These are phyloP conservation scores for Phaetusa simplex DNA, from an alignment of 2,113 vertebrate species.

Conservation along the genomic window DNA sequence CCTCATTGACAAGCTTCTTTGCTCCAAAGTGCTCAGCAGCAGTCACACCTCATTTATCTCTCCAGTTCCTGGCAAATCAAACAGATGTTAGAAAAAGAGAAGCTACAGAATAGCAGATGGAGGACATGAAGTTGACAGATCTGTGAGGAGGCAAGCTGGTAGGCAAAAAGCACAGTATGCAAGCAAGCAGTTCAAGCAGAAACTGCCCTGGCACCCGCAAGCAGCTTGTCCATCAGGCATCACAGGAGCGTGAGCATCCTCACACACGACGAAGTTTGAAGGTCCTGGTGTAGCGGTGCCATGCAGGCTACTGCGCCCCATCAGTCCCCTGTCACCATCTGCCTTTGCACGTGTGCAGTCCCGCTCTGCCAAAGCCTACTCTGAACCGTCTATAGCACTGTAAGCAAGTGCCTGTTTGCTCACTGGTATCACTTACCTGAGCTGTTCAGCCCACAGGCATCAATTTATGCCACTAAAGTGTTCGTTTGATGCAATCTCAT, in stretches of 20 bases:
- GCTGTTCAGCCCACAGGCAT: not conserved
- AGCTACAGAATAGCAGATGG: not conserved
- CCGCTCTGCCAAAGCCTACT: not conserved
- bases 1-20: not conserved
- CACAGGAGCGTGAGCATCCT: not conserved
- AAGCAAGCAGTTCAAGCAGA: not conserved
- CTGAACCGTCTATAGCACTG: not conserved
- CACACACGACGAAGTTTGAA: not conserved
- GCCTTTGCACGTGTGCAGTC: not conserved
- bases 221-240: not conserved
- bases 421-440: not conserved
- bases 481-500: accelerated
- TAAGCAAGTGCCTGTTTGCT: not conserved
- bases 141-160: not conserved
- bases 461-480: not conserved
- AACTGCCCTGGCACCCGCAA: not conserved
- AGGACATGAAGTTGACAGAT: not conserved
- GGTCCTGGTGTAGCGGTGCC: not conserved
- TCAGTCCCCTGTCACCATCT: not conserved
- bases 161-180: not conserved
- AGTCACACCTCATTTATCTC: not conserved
- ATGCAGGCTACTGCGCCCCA: not conserved
- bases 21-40: not conserved
- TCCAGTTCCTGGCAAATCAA: not conserved
- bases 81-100: not conserved